Evolutionary conservation across 2,888 invertebrate genomes (phyloP), one percentile per base, ranked within the genome.

Genomic region (Dromius quadrimaculatus): DNA sequence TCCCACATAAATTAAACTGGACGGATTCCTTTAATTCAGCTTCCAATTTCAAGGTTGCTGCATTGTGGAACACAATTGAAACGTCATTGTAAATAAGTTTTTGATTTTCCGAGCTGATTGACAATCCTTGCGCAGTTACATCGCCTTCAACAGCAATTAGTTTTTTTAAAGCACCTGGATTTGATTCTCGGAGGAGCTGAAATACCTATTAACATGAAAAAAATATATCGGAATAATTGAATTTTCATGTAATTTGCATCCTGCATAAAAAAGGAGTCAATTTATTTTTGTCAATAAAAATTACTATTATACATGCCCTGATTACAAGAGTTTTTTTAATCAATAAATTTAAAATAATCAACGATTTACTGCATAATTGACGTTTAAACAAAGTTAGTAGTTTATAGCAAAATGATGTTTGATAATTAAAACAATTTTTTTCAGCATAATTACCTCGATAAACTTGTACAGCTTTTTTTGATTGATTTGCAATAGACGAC

Each of bases 41-140:
- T 77, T 90, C 88, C 75, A 90, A 88, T 71, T 84, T 83, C 57
- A 90, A 85, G 17, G 89, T 89, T 11, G 90, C 90, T 1, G 90
- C 90, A 76, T 87, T 86, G 77, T 90, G 89, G 76, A 90, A 87
- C 3, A 90, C 85, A 5, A 89, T 83, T 11, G 86, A 82, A 6
- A 89, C 85, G 32, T 85, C 82, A 1, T 83, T 79, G 5, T 78
- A 76, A 8, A 88, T 72, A 1, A 80, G 74, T 32, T 81, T 75
- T 70, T 84, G 84, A 54, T 84, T 81, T 22, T 80, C 77, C 5
- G 74, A 34, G 3, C 78, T 77, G 32, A 85, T 74, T 5, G 79
- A 84, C 19, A 85, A 76, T 36, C 79, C 77, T 61, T 79, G 76
- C 9, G 69, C 66, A 0, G 80, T 80, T 0, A 83, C 79, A 74